These are phyloP conservation scores for Drosophila mojavensis DNA, from an alignment of 1,140 invertebrate genomes.

Conservation along the genomic window DNA sequence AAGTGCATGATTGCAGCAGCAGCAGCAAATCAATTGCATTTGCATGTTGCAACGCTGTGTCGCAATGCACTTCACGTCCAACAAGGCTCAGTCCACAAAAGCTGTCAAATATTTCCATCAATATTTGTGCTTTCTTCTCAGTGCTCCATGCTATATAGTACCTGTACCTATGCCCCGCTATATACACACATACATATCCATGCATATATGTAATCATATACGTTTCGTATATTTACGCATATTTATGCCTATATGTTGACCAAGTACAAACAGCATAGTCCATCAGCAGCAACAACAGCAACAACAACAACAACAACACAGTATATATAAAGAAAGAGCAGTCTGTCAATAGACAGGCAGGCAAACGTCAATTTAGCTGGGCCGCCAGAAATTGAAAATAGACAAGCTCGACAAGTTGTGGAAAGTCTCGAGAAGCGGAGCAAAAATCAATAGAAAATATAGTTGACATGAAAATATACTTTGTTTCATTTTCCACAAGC, in stretches of 20 bases:
- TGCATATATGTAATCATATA: conserved; percentile 6
- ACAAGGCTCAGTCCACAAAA: conserved; percentile 11
- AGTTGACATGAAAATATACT: conserved; percentile 48
- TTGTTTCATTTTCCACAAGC: conserved; percentile 10
- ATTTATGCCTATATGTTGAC: conserved; percentile 76
- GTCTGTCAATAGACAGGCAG: conserved; percentile 71
- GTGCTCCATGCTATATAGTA: background rate
- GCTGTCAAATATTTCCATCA: conserved; percentile 53
- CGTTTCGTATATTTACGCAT: conserved; percentile 71
- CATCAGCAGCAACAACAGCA: conserved; percentile 46
- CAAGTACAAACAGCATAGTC: conserved; percentile 65
- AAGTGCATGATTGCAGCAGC: conserved; percentile 20
- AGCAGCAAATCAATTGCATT: conserved; percentile 56
- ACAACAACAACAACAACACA: conserved; percentile 1
- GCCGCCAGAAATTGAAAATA: conserved; percentile 74
- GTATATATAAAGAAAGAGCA: conserved; percentile 6
- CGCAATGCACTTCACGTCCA: conserved; percentile 20
- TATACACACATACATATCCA: background rate
- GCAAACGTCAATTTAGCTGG: conserved; percentile 70
- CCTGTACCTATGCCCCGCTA: background rate
- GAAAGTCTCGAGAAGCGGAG: conserved; percentile 15
- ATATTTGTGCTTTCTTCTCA: conserved; percentile 75
- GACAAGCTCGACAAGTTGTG: conserved; percentile 51
- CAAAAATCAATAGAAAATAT: conserved; percentile 54
- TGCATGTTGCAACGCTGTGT: conserved; percentile 46